A percentile compares a stretch with the other conserved stretches of the same genome.
These are phyloP conservation scores for Propithecus perrieri DNA, from an alignment of 2,797 vertebrate species.

Conservation along the genomic window DNA sequence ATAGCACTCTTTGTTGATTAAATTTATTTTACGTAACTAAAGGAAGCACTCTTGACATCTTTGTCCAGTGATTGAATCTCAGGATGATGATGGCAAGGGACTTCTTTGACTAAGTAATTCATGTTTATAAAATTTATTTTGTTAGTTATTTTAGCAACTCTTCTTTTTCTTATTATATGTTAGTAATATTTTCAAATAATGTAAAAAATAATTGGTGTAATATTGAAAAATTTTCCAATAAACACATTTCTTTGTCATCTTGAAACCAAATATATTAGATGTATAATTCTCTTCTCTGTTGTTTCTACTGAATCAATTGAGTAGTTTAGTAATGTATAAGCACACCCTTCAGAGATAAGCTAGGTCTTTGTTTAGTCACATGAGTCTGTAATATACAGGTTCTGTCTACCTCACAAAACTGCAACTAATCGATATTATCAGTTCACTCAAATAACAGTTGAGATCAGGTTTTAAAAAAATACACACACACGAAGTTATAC, in stretches of 20 bases:
- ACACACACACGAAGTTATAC: not conserved
- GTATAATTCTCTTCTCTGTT: not conserved
- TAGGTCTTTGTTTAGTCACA: not conserved
- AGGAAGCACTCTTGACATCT: not conserved
- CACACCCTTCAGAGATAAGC: not conserved
- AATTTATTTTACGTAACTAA: slow-evolving; percentile 12
- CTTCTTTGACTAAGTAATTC: not conserved
- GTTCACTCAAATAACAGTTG: not conserved
- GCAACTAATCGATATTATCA: not conserved
- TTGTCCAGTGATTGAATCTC: not conserved
- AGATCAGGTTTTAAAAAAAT: not conserved
- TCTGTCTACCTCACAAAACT: not conserved
- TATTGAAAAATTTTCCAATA: not conserved
- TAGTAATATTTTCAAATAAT: not conserved
- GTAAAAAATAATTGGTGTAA: not conserved
- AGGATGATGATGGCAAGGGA: not conserved
- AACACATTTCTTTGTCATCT: not conserved
- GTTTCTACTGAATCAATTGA: not conserved
- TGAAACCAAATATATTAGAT: slow-evolving; percentile 13
- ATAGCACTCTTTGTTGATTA: not conserved
- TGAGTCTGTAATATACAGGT: not conserved
- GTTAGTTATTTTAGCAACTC: not conserved
- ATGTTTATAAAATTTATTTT: not conserved
- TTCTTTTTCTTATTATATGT: not conserved
- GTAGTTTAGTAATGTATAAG: not conserved